A percentile compares a stretch with the other conserved stretches of the same genome.
Evolutionary conservation across 2,113 vertebrate species (phyloP).

Genomic region (Phrynosoma platyrhinos): DNA sequence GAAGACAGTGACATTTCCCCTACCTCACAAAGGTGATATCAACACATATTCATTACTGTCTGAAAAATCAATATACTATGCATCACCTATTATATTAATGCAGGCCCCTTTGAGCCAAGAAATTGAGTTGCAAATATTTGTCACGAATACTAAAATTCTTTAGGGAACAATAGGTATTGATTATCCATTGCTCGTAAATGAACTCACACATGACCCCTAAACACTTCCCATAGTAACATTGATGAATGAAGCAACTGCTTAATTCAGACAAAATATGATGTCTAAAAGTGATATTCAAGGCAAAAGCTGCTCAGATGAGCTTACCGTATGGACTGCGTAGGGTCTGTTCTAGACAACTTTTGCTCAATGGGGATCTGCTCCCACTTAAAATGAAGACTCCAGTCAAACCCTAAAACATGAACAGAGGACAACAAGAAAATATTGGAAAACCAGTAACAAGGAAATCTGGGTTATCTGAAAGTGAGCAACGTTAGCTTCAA

Average conservation of each 20-base stretch:
- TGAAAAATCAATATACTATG: conserved; percentile 28
- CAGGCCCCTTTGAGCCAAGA: conserved; percentile 3
- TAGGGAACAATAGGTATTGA: conserved; percentile 37
- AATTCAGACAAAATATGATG: conserved; percentile 1
- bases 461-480: not conserved
- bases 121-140: conserved; percentile 2
- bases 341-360: conserved; percentile 95
- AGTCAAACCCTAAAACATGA: conserved; percentile 90
- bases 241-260: not conserved
- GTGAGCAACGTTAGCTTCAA: not conserved
- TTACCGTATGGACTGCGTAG: conserved; percentile 94
- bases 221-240: conserved; percentile 2
- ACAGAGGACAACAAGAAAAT: not conserved
- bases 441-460: not conserved
- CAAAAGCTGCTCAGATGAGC: not conserved
- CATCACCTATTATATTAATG: conserved; percentile 9
- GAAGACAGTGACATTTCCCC: conserved; percentile 18
- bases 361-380: conserved; percentile 98
- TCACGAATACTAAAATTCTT: conserved; percentile 20
- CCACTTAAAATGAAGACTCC: conserved; percentile 99
- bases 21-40: rapidly evolving
- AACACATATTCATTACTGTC: conserved; percentile 13
- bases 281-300: conserved; percentile 16
- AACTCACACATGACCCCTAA: conserved; percentile 1
- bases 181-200: not conserved